Conservation (phyloP, 2,113 vertebrate species). For the Melanotaenia duboulayi region DNA sequence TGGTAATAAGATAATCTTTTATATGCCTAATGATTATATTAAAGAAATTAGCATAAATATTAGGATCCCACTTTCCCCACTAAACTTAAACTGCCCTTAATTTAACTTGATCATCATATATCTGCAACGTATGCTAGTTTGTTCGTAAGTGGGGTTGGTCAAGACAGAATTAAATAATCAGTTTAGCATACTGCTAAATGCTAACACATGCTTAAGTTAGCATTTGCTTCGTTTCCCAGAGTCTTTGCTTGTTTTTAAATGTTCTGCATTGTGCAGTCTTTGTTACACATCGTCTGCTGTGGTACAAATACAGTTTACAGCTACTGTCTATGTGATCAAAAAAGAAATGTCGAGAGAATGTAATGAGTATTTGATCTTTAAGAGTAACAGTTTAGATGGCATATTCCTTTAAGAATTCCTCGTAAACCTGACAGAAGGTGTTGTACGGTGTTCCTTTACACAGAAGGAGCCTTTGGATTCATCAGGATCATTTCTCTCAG, state of each 20-base stretch:
- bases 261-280: not conserved
- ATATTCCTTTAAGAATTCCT: not conserved
- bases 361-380: slow-evolving; percentile 1
- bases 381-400: not conserved
- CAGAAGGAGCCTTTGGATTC: slow-evolving; percentile 13
- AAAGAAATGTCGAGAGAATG: not conserved
- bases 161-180: too few species aligned
- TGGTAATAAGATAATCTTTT: too few species aligned
- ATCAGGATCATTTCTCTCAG: slow-evolving; percentile 25
- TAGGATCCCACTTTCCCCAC: too few species aligned
- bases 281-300: not conserved
- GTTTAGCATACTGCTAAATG: not conserved
- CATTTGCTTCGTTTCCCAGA: not conserved
- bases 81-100: too few species aligned
- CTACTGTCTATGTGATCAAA: not conserved
- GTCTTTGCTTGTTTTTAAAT: not conserved
- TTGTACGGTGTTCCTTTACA: not conserved
- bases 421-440: slow-evolving; percentile 7
- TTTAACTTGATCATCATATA: too few species aligned
- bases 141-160: too few species aligned
- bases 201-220: not conserved
- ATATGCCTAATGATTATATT: too few species aligned
- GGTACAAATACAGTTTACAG: not conserved
- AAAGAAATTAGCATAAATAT: too few species aligned
- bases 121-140: not conserved